Evolutionary conservation across 2,888 invertebrate species (phyloP).

Genomic region (Trissolcus japonicus): DNA sequence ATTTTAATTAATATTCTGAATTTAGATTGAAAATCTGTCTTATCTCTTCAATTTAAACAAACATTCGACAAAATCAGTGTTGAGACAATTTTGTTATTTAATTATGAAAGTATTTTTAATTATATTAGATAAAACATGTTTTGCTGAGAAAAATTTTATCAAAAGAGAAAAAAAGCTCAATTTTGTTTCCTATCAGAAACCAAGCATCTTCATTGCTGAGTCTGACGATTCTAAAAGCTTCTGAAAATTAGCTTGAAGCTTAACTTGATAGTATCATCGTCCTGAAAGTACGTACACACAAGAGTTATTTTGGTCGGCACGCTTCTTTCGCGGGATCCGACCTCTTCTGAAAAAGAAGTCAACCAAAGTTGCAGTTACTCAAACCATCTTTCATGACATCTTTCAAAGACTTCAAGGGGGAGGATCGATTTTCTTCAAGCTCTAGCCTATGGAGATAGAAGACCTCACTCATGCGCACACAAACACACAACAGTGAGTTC

Average conservation of each 20-base stretch:
- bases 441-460: conserved; percentile 35
- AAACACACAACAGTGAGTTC: conserved; percentile 19
- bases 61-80: too few relatives aligned
- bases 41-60: too few relatives aligned
- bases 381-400: conserved; percentile 25
- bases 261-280: conserved; percentile 20
- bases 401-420: conserved; percentile 18
- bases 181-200: not conserved
- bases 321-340: conserved; percentile 27
- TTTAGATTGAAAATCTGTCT: too few relatives aligned
- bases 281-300: conserved; percentile 15
- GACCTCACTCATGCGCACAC: conserved; percentile 11
- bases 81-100: too few relatives aligned
- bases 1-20: too few relatives aligned
- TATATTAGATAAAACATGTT: too few relatives aligned
- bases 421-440: conserved; percentile 56
- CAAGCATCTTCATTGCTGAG: conserved; percentile 10
- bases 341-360: conserved; percentile 30
- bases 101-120: too few relatives aligned
- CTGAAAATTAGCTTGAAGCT: conserved; percentile 26
- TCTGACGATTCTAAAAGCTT: conserved; percentile 24
- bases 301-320: conserved; percentile 24
- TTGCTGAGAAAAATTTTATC: conserved; percentile 1
- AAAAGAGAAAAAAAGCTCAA: not conserved
- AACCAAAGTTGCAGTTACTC: conserved; percentile 33